These are phyloP conservation scores for Rhinichthys osculus DNA, from an alignment of 2,797 vertebrate species.

Conservation along the genomic window DNA sequence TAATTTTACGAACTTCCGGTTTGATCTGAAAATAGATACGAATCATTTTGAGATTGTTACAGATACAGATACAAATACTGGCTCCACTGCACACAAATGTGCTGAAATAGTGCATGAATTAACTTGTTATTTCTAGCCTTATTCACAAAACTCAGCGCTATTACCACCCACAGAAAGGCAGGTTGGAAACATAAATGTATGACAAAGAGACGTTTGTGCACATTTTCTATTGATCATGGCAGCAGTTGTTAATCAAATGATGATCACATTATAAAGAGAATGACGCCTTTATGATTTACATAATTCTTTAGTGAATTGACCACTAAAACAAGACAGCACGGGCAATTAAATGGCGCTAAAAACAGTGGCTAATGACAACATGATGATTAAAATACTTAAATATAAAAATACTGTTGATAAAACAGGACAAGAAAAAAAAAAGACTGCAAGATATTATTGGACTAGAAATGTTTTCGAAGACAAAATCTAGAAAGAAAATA, in stretches of 20 bases:
- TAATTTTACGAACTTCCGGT: background rate
- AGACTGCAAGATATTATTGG: background rate
- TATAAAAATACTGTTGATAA: background rate
- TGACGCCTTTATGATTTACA: background rate
- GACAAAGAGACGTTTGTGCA: constrained; percentile 2
- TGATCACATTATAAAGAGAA: background rate
- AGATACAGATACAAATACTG: no score
- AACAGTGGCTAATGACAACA: background rate
- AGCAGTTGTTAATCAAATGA: constrained; percentile 19
- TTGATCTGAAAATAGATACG: no score
- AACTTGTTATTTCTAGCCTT: background rate
- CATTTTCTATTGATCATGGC: constrained; percentile 11
- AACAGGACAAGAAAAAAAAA: background rate
- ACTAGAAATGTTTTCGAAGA: background rate
- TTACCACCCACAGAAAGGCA: constrained; percentile 2
- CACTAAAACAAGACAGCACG: background rate
- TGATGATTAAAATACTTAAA: background rate
- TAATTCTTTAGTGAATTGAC: constrained; percentile 19
- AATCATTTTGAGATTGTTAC: no score
- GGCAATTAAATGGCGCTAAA: constrained; percentile 10
- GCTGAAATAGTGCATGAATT: background rate
- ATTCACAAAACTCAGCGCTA: background rate
- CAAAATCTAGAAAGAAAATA: background rate
- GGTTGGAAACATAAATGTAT: constrained; percentile 1
- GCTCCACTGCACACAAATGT: background rate